Evolutionary conservation across 1,140 invertebrate species (phyloP).

Genomic region (Dinoponera quadriceps): DNA sequence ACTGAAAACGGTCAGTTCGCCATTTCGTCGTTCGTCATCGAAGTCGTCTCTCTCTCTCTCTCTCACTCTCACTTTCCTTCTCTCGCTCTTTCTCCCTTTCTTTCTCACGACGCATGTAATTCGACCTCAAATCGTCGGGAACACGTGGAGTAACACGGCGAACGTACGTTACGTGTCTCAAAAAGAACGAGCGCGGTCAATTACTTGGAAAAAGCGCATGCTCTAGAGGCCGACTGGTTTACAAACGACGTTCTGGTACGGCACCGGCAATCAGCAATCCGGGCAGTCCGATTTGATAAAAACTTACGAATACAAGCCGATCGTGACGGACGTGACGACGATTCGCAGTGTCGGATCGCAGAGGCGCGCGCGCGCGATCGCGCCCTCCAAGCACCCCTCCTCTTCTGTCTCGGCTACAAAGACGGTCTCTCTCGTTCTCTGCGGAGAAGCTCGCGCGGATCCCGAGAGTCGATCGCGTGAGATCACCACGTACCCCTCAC

Average conservation of each 20-base stretch:
- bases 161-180: slow-evolving; percentile 31
- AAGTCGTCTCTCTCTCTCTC: slow-evolving; percentile 2
- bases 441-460: no score
- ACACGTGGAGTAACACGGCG: not conserved
- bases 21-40: slow-evolving; percentile 3
- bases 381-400: no score
- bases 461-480: no score
- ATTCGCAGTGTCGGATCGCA: not conserved
- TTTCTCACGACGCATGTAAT: not conserved
- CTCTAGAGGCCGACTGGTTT: slow-evolving; percentile 33
- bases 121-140: slow-evolving; percentile 26
- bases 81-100: no score
- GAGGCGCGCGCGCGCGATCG: not conserved
- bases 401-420: not conserved
- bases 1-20: slow-evolving; percentile 32
- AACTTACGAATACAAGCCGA: slow-evolving; percentile 36
- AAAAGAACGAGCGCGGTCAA: slow-evolving; percentile 11
- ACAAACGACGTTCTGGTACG: slow-evolving; percentile 8
- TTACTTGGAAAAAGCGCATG: slow-evolving; percentile 31
- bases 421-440: no score
- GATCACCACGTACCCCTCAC: no score
- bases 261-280: not conserved
- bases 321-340: not conserved
- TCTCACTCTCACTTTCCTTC: no score
- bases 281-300: slow-evolving; percentile 32